Evolutionary conservation across 2,888 invertebrate genomes (phyloP), one percentile per base, ranked within the genome.

Genomic region (Callyntrura sp.): DNA sequence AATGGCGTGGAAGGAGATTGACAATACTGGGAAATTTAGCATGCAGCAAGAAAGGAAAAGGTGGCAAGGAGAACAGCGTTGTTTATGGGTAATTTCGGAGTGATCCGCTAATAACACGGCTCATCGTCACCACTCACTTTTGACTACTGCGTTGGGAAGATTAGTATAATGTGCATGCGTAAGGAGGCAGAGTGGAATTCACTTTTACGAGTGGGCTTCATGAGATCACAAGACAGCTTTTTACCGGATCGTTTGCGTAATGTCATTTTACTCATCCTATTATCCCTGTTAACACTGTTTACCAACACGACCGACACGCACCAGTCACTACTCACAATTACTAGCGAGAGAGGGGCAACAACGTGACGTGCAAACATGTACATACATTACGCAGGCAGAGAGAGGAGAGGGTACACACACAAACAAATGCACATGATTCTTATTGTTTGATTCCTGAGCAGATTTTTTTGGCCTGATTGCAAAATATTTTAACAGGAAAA

Each of bases 391-490:
- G n/a, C n/a, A n/a, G n/a, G n/a, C n/a, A n/a, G n/a, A n/a, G n/a
- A n/a, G n/a, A n/a, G n/a, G n/a, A n/a, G n/a, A 12, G n/a, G n/a
- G 51, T 14, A n/a, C 17, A 17, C 43, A 35, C 17, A 17, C 43
- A 35, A 4, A 17, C 43, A 35, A 4, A 4, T 35, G 35, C 35
- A 73, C 14, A 23, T 20, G 55, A 35, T 6, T 35, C n/a, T n/a
- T n/a, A 6, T 2, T 35, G 35, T 35, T 35, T 35, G 6, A 35
- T 6, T 35, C 25, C 14, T 28, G n/a, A 51, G n/a, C n/a, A n/a
- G n/a, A 14, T 35, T n/a, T 5, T 57, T 60, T 81, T 81, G 81
- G 81, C 81, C 60, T 57, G 43, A 43, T 81, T 60, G 81, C 81
- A 81, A 81, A 35, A 43, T 43, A 60, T 81, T 23, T 65, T 28